These are phyloP conservation scores for Poecile montanus DNA, from an alignment of 2,797 vertebrate genomes.

Conservation along the genomic window DNA sequence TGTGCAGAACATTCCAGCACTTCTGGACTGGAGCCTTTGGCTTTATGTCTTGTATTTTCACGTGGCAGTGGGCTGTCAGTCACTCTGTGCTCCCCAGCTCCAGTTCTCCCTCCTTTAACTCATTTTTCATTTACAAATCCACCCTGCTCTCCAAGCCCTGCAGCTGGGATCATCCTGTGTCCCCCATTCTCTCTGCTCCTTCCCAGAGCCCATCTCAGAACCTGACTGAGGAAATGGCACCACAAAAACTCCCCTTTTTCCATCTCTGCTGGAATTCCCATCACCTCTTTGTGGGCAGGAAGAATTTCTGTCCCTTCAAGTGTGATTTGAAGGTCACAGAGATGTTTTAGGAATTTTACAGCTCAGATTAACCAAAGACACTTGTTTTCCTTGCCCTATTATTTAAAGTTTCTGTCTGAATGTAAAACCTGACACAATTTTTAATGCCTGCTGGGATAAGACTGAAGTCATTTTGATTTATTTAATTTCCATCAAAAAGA, in stretches of 20 bases:
- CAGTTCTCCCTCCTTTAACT: not conserved
- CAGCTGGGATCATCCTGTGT: not conserved
- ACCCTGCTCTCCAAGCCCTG: not conserved
- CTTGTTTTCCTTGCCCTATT: not conserved
- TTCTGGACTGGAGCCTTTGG: not conserved
- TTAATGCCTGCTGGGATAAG: not conserved
- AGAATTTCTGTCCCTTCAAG: not conserved
- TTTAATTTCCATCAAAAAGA: not conserved
- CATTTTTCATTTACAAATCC: not conserved
- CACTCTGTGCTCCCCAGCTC: not conserved
- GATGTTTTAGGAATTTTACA: not conserved
- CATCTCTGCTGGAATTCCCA: not conserved
- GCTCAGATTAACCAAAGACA: not conserved
- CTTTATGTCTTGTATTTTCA: not conserved
- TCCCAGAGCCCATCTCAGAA: not conserved
- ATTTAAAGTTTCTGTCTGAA: not conserved
- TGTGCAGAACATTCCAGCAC: not conserved
- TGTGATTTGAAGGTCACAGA: not conserved
- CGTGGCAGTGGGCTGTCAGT: rapidly evolving
- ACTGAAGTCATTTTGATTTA: not conserved
- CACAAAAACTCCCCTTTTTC: not conserved
- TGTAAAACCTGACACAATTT: not conserved
- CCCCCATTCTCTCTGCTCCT: not conserved
- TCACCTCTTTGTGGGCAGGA: not conserved
- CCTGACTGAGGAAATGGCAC: not conserved